Evolutionary conservation across 2,888 invertebrate genomes (phyloP).

Genomic region (Rhingia campestris): DNA sequence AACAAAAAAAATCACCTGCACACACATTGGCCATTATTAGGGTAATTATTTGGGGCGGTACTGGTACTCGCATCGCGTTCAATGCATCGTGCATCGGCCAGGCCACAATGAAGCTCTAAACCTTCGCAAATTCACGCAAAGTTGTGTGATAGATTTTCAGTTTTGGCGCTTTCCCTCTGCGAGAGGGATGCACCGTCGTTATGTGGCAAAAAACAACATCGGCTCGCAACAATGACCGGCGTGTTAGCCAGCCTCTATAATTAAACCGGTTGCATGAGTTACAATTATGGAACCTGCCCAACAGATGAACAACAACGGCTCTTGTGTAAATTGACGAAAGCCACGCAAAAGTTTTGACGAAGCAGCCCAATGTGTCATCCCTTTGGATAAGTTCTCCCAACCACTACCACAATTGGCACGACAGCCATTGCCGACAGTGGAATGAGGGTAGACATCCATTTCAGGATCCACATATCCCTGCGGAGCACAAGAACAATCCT

Average conservation of each 20-base stretch:
- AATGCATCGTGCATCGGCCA: constrained; percentile 59
- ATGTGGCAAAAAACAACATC: constrained; percentile 56
- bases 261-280: constrained; percentile 67
- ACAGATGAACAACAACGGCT: constrained; percentile 2
- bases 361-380: constrained; percentile 62
- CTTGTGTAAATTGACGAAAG: constrained; percentile 63
- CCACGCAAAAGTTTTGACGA: constrained; percentile 61
- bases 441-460: constrained; percentile 41
- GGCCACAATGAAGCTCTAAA: constrained; percentile 75
- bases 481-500: constrained; percentile 55
- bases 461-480: constrained; percentile 47
- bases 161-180: neutral
- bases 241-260: constrained; percentile 54
- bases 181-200: constrained; percentile 61
- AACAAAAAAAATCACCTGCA: constrained; percentile 53
- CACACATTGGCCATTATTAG: constrained; percentile 69
- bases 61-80: constrained; percentile 36
- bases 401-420: neutral
- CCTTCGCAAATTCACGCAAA: constrained; percentile 76
- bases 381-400: constrained; percentile 18
- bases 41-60: constrained; percentile 72
- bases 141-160: constrained; percentile 70
- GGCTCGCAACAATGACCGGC: constrained; percentile 48
- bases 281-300: constrained; percentile 58
- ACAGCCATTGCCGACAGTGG: neutral